These are phyloP conservation scores for Tychaedon coryphoeus DNA, from an alignment of 2,113 vertebrate species.

Conservation along the genomic window DNA sequence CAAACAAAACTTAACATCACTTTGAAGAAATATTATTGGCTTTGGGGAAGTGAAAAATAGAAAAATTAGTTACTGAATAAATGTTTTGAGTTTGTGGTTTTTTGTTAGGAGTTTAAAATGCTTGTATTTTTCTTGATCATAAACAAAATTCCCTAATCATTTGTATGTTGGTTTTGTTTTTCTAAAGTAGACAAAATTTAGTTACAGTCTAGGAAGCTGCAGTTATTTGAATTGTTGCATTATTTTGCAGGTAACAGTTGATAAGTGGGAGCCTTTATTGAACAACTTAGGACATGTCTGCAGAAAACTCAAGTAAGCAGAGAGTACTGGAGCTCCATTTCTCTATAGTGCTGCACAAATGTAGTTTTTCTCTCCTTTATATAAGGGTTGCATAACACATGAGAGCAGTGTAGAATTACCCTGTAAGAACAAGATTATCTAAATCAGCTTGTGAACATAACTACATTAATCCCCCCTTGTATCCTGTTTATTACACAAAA, in stretches of 20 bases:
- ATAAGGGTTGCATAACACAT: background rate
- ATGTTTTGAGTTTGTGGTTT: background rate
- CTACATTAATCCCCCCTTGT: background rate
- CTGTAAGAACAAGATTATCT: background rate
- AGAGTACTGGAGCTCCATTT: background rate
- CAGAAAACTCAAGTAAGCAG: slow-evolving; percentile 95
- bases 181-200: background rate
- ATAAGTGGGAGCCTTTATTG: slow-evolving; percentile 97
- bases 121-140: background rate
- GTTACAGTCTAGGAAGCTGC: background rate
- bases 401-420: background rate
- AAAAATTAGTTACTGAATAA: background rate
- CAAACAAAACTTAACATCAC: no score
- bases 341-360: background rate
- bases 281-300: slow-evolving; percentile 98
- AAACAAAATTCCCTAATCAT: background rate
- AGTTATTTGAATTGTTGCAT: background rate
- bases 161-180: background rate
- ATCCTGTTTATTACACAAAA: background rate
- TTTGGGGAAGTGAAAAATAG: background rate
- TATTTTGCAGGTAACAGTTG: slow-evolving; percentile 90
- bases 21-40: background rate
- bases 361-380: background rate
- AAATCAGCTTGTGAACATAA: background rate
- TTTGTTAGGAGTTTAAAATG: background rate